Base-by-base conservation (phyloP, 2,113 vertebrate species). In the western clawed frog (Xenopus tropicalis) region DNA sequence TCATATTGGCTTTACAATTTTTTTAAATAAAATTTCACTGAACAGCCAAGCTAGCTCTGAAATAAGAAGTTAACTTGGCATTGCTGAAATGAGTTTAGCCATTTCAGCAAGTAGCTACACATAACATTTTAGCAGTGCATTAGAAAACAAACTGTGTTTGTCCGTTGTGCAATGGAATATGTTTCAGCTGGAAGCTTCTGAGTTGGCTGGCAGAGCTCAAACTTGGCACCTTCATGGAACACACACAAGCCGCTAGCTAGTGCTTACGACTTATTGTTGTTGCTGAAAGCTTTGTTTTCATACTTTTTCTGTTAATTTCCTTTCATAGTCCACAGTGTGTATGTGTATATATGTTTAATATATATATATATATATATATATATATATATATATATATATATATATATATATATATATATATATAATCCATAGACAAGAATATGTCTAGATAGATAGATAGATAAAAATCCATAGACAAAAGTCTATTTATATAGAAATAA, bases 131-230 rank as follows among this genome's bases (percentile, higher is more conserved):
- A 13, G 57, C 24, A 62, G 8, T 71, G 23, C 8, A 42, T 13
- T 52, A 23, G 22, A 68, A 29, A 68, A 42, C 42, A 67, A 44
- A 16, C 42, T 66, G 29, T 43, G 62, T 62, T 62, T 62, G 23
- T 68, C 54, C 56, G 61, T 57, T 42, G 51, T 37, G 13, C 6
- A 74, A 61, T 24, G 42, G 67, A 56, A 57, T 42, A 66, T 66
- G 71, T 21, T 73, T 73, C 37, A 68, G 65, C 44, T 74, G 58
- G 20, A 61, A 74, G 25, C 59, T n/a, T 61, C 66, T 22, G 20
- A 68, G 14, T 51, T 43, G 43, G 63, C 66, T 61, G 23, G 56
- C 65, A 54, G 65, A 21, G n/a, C 21, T 11, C 44, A 51, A 52
- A 20, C 65, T 68, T 74, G 72, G 72, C 72, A 68, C 13, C 23